phyloP scores from a whole-genome alignment of 2,113 vertebrate genomes.

The Cephalopterus ornatus region DNA sequence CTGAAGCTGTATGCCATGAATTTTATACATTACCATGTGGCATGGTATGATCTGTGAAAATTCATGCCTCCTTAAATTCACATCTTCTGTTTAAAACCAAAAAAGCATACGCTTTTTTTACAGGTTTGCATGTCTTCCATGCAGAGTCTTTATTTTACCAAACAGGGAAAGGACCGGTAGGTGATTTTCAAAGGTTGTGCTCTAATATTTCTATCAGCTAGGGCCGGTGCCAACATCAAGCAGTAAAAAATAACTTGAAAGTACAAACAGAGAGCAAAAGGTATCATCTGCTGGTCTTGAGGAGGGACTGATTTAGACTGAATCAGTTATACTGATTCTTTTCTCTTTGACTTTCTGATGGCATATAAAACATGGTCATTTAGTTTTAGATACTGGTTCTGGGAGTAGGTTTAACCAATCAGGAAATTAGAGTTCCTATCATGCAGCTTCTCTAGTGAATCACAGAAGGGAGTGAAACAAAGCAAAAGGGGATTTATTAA shows the following conservation, averaged over 20 bases:
- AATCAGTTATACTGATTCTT: background rate
- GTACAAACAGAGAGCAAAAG: background rate
- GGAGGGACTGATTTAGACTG: no score
- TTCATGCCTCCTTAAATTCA: background rate
- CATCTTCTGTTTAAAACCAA: background rate
- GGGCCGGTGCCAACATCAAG: background rate
- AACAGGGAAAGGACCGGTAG: background rate
- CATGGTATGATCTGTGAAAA: background rate
- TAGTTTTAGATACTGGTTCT: background rate
- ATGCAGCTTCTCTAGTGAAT: background rate
- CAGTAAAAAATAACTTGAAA: background rate
- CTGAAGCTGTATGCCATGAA: background rate
- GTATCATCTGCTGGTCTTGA: background rate
- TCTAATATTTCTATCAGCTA: background rate
- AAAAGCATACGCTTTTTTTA: background rate
- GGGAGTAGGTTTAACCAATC: background rate
- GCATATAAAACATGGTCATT: rapidly evolving
- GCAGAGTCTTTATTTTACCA: background rate
- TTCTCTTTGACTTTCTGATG: background rate
- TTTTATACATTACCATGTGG: background rate
- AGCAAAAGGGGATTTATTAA: constrained; percentile 25
- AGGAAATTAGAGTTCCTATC: background rate
- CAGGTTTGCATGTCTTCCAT: background rate
- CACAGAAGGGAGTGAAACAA: background rate
- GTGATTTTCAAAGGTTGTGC: background rate